phyloP scores from a whole-genome alignment of 2,888 invertebrate genomes.

The Ormyrus rosae region DNA sequence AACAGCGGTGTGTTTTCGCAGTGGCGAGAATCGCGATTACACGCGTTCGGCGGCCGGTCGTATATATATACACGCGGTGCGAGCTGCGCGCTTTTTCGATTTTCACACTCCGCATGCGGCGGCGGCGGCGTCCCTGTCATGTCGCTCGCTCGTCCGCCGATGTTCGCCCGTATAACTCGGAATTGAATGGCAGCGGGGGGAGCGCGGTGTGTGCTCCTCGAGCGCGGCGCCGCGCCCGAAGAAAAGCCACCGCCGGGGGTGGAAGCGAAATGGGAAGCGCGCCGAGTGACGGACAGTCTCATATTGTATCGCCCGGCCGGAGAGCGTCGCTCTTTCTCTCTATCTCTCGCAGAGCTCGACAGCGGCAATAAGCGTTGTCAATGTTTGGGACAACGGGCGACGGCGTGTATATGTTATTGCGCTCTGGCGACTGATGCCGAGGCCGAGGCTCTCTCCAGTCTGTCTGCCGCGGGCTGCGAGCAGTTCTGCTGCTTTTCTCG shows the following conservation, averaged over 20 bases:
- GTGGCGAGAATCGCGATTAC: conserved; percentile 25
- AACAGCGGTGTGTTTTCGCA: not conserved
- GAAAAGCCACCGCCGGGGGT: not conserved
- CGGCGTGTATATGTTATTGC: too few species aligned
- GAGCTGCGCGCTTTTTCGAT: conserved; percentile 25
- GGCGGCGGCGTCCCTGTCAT: conserved; percentile 11
- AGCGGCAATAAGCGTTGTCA: conserved; percentile 23
- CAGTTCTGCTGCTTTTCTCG: too few species aligned
- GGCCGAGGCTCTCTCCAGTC: too few species aligned
- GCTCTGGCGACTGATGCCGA: too few species aligned
- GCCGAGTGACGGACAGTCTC: conserved; percentile 43
- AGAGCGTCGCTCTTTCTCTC: conserved; percentile 11
- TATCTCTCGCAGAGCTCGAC: not conserved
- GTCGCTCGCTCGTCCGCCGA: conserved; percentile 4
- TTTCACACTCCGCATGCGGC: conserved; percentile 17
- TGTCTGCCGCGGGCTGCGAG: too few species aligned
- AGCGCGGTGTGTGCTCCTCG: not conserved
- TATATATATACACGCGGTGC: not conserved
- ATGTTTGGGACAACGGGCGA: not conserved
- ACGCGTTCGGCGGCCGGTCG: conserved; percentile 1
- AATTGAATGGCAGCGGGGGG: conserved; percentile 27
- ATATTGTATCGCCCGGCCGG: conserved; percentile 37
- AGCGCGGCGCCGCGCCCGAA: not conserved
- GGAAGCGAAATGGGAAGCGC: conserved; percentile 31
- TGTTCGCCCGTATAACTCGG: conserved; percentile 6